Conservation (phyloP, 2,888 invertebrate species). For the Acronicta leporina region DNA sequence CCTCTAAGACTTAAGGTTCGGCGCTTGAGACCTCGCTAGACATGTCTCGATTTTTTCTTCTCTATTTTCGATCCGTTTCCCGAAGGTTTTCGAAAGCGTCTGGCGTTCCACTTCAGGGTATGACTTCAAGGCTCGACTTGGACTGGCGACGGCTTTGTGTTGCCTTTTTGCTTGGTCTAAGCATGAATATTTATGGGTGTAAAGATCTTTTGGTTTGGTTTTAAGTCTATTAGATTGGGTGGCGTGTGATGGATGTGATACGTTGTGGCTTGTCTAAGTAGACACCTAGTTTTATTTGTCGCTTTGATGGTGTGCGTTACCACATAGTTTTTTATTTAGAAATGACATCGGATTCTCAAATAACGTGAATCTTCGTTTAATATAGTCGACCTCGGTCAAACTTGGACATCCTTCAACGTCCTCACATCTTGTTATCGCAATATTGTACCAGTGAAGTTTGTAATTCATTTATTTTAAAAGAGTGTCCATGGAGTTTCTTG, state of each 20-base stretch:
- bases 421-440: too few species aligned
- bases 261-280: too few species aligned
- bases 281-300: too few species aligned
- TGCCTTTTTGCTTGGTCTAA: conserved; percentile 61
- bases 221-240: conserved; percentile 6
- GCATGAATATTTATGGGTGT: conserved; percentile 56
- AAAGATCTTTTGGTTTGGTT: conserved; percentile 27
- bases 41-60: conserved; percentile 87
- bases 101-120: conserved; percentile 81
- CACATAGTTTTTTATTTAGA: too few species aligned
- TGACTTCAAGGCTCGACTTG: conserved; percentile 67
- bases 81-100: conserved; percentile 83
- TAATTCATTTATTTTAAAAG: too few species aligned
- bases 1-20: conserved; percentile 72
- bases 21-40: conserved; percentile 84
- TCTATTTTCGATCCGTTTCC: conserved; percentile 86
- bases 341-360: too few species aligned
- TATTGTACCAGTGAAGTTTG: too few species aligned
- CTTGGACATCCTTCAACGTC: too few species aligned
- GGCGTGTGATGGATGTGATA: background rate
- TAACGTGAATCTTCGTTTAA: too few species aligned
- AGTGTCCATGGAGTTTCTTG: too few species aligned
- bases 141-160: conserved; percentile 59
- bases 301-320: too few species aligned
- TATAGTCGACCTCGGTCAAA: too few species aligned